Conservation (phyloP, 2,797 vertebrate genomes). For the Sphenodon punctatus region DNA sequence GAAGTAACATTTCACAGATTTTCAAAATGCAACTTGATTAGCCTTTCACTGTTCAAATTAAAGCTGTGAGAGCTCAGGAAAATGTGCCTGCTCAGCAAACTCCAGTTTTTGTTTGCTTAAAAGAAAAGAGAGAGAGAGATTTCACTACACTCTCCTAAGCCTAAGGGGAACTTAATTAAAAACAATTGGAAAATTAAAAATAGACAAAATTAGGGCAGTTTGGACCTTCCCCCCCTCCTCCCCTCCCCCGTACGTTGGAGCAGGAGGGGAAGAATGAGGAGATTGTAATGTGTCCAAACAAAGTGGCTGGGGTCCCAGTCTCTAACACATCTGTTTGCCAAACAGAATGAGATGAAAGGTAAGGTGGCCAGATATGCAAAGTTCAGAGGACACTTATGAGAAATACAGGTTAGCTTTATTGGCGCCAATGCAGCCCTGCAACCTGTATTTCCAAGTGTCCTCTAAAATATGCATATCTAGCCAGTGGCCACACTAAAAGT, state of each 20-base stretch:
- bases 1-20: constrained; percentile 28
- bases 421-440: too few relatives aligned
- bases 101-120: constrained; percentile 14
- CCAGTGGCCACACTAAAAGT: too few relatives aligned
- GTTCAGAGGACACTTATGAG: too few relatives aligned
- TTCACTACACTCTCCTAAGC: not conserved
- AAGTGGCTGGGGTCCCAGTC: not conserved
- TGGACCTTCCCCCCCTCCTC: not conserved
- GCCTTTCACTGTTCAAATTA: constrained; percentile 43
- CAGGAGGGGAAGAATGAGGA: not conserved
- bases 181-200: not conserved
- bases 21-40: constrained; percentile 47
- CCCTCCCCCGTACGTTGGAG: not conserved
- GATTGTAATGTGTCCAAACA: not conserved
- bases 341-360: not conserved
- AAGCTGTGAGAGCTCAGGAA: not conserved
- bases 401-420: too few relatives aligned
- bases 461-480: too few relatives aligned
- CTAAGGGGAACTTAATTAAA: constrained; percentile 26
- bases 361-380: too few relatives aligned
- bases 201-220: not conserved
- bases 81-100: constrained; percentile 29
- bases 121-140: not conserved
- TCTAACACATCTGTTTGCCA: not conserved
- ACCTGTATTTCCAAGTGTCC: too few relatives aligned